A percentile compares a stretch with the other conserved stretches of the same genome.
Conservation (phyloP, 1,140 invertebrate species). For the Plodia interpunctella region DNA sequence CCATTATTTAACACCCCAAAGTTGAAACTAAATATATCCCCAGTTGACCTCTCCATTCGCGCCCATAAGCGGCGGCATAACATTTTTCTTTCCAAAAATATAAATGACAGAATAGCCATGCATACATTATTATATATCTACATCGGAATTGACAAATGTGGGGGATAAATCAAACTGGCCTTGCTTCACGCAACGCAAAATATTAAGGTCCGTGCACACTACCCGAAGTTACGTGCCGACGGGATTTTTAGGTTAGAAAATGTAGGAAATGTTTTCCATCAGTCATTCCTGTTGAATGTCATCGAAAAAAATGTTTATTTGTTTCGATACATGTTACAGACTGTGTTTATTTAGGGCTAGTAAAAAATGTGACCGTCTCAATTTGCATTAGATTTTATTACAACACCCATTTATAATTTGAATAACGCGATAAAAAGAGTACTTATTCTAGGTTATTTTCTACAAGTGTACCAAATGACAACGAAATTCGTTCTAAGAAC, state of each 20-base stretch:
- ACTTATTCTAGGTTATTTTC: too few relatives aligned
- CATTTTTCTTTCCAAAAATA: slow-evolving; percentile 44
- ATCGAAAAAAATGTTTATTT: too few relatives aligned
- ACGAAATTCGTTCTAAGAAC: too few relatives aligned
- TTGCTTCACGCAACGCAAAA: slow-evolving; percentile 24
- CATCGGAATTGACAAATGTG: slow-evolving; percentile 49
- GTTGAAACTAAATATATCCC: slow-evolving; percentile 15
- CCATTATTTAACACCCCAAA: neutral
- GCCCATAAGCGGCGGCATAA: slow-evolving; percentile 30
- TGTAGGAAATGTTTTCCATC: too few relatives aligned
- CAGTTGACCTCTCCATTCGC: slow-evolving; percentile 36
- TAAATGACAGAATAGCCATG: slow-evolving; percentile 22
- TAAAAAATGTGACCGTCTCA: too few relatives aligned
- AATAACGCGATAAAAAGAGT: too few relatives aligned
- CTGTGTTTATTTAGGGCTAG: too few relatives aligned
- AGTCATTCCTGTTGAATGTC: too few relatives aligned
- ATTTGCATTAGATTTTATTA: too few relatives aligned
- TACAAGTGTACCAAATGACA: too few relatives aligned
- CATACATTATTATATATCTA: slow-evolving; percentile 39
- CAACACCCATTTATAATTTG: too few relatives aligned
- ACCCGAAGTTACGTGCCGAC: neutral
- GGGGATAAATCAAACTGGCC: slow-evolving; percentile 51
- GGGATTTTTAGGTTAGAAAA: neutral
- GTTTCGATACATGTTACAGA: too few relatives aligned
- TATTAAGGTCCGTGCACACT: slow-evolving; percentile 19